A percentile compares a stretch with the other conserved stretches of the same genome.
Conservation (phyloP, 2,113 vertebrate species). For the Pygathrix nemaeus region DNA sequence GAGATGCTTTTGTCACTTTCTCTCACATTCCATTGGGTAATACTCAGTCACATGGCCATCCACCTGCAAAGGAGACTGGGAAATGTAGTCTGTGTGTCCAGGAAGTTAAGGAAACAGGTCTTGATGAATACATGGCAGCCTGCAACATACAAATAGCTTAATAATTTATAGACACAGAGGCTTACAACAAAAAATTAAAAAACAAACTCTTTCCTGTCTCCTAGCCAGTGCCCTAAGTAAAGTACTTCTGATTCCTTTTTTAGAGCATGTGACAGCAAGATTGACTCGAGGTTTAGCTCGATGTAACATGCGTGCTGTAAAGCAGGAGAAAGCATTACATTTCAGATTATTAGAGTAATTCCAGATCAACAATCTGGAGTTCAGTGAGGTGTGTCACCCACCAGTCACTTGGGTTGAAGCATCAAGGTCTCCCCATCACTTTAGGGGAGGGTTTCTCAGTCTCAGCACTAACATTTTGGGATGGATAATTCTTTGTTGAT, state of each 20-base stretch:
- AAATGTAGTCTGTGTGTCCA: background rate
- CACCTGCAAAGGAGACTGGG: background rate
- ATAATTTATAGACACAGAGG: background rate
- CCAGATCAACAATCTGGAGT: background rate
- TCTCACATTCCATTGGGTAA: background rate
- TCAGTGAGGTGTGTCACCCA: background rate
- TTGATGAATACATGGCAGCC: background rate
- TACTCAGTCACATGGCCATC: background rate
- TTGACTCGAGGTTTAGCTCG: background rate
- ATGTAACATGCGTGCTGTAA: background rate
- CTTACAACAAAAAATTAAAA: background rate
- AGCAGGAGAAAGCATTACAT: background rate
- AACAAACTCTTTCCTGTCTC: background rate
- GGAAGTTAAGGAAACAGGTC: background rate
- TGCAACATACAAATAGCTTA: background rate
- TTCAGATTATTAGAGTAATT: background rate
- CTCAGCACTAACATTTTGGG: background rate
- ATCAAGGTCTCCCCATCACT: background rate
- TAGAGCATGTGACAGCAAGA: background rate
- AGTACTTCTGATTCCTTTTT: background rate
- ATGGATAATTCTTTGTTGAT: background rate
- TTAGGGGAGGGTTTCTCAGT: background rate
- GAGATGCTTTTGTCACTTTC: background rate
- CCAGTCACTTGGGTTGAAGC: background rate
- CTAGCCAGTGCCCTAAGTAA: background rate